phyloP scores from a whole-genome alignment of 1,140 invertebrate genomes.

The Ceratina japonica region DNA sequence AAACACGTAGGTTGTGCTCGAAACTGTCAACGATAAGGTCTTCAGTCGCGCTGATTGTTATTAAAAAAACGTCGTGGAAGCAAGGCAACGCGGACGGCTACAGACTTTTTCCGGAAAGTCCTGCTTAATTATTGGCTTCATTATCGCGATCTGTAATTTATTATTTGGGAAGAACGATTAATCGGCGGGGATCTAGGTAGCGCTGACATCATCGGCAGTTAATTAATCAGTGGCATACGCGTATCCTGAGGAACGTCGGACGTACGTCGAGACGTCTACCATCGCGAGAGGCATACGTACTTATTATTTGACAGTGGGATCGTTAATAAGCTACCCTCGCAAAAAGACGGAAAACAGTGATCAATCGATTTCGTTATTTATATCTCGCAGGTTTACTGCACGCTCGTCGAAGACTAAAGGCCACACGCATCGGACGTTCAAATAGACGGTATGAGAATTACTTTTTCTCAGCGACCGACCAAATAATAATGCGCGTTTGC shows the following conservation, averaged over 20 bases:
- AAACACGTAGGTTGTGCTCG: neutral
- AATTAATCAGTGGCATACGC: slow-evolving; percentile 27
- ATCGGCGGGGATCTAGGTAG: slow-evolving; percentile 10
- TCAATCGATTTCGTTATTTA: slow-evolving; percentile 6
- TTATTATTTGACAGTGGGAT: slow-evolving; percentile 9
- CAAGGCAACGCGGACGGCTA: neutral
- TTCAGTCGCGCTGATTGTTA: neutral
- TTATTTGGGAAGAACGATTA: slow-evolving; percentile 33
- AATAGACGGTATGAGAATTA: neutral
- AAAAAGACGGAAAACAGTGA: neutral
- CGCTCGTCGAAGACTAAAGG: slow-evolving; percentile 9
- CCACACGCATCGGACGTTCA: neutral
- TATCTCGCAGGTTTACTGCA: neutral
- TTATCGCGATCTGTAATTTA: slow-evolving; percentile 22
- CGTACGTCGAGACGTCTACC: neutral
- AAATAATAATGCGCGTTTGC: no score
- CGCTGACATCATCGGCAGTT: slow-evolving; percentile 28
- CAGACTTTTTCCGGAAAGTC: neutral
- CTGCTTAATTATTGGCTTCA: neutral
- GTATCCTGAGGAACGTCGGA: neutral
- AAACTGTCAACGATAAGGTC: neutral
- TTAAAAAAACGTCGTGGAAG: no score
- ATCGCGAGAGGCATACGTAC: neutral
- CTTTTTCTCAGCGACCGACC: neutral
- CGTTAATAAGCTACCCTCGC: neutral